Percentiles rank a stretch among this genome's conserved stretches.
Evolutionary conservation across 2,888 invertebrate genomes (phyloP).

Genomic region (Helobdella robusta): DNA sequence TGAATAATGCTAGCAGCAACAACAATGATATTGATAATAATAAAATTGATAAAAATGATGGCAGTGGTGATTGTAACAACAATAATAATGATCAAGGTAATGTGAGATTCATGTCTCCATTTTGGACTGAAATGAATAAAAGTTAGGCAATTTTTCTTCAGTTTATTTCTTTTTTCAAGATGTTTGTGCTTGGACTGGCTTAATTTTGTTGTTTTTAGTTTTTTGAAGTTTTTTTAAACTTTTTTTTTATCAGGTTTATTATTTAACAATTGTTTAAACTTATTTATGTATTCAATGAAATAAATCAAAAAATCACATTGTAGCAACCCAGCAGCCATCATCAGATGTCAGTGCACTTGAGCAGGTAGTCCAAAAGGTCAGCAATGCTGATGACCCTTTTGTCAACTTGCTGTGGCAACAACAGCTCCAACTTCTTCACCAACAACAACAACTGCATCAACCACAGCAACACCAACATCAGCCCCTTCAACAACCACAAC

Average conservation of each 20-base stretch:
- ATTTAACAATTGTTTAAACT: too few relatives aligned
- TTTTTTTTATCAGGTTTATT: too few relatives aligned
- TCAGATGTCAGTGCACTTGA: background rate
- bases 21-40: background rate
- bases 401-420: background rate
- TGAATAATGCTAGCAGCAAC: background rate
- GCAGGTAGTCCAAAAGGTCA: conserved; percentile 5
- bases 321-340: too few relatives aligned
- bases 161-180: too few relatives aligned
- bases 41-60: background rate
- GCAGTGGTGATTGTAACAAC: background rate
- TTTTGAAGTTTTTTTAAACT: too few relatives aligned
- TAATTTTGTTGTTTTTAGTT: too few relatives aligned
- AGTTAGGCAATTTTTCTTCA: too few relatives aligned
- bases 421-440: background rate
- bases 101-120: background rate
- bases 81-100: background rate
- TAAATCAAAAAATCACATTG: too few relatives aligned
- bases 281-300: too few relatives aligned
- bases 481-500: background rate
- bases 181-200: too few relatives aligned
- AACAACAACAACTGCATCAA: background rate
- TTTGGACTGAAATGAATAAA: background rate
- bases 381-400: too few relatives aligned
- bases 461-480: background rate